phyloP scores from a whole-genome alignment of 2,113 vertebrate genomes.

The Seriola dumerili region DNA sequence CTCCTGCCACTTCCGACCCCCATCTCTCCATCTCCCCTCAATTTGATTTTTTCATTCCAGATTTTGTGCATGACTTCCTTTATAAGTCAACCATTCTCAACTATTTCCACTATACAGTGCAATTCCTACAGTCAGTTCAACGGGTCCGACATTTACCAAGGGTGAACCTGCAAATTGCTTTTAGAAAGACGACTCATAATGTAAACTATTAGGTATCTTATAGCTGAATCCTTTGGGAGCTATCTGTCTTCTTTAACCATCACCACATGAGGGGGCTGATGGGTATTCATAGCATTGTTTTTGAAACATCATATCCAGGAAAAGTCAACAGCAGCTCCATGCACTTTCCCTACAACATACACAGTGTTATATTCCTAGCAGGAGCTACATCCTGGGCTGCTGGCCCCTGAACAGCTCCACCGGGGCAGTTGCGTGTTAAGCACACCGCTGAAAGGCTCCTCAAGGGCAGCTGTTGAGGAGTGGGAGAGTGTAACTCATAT shows the following conservation, averaged over 20 bases:
- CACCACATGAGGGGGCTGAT: background rate
- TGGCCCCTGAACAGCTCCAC: conserved; percentile 46
- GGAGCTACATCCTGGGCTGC: conserved; percentile 4
- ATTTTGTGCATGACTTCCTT: conserved; percentile 37
- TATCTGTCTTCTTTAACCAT: conserved; percentile 20
- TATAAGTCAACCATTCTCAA: background rate
- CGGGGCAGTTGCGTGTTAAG: conserved; percentile 45
- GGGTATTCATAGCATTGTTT: background rate
- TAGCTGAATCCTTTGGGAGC: background rate
- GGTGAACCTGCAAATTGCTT: conserved; percentile 31
- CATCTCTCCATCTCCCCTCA: conserved; percentile 8
- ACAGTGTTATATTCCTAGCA: conserved; percentile 35
- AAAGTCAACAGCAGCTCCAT: background rate
- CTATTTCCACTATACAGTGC: background rate
- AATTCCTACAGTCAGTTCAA: conserved; percentile 38
- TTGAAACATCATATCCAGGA: conserved; percentile 29
- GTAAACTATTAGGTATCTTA: conserved; percentile 21
- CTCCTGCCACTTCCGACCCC: conserved; percentile 6
- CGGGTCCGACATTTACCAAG: conserved; percentile 31
- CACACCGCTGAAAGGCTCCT: conserved; percentile 68
- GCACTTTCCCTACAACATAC: conserved; percentile 12
- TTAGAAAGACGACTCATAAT: background rate
- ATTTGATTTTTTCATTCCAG: conserved; percentile 29
- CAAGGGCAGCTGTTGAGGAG: conserved; percentile 65
- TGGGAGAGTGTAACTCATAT: conserved; percentile 40